A percentile compares a stretch with the other conserved stretches of the same genome.
These are phyloP conservation scores for Phorcus lineatus DNA, from an alignment of 2,888 invertebrate genomes.

Conservation along the genomic window DNA sequence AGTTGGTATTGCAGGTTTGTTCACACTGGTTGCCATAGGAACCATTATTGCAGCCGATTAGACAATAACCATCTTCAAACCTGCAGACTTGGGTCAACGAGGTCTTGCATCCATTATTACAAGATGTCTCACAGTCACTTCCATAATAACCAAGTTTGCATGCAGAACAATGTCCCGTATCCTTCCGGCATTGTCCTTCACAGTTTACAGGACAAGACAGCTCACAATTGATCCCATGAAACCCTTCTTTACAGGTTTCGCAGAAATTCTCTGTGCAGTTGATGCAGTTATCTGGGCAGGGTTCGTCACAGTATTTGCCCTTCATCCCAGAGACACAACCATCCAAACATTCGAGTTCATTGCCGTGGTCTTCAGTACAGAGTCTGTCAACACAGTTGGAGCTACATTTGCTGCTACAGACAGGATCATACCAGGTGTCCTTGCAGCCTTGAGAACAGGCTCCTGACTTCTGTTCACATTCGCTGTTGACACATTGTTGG, in stretches of 20 bases:
- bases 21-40: conserved; percentile 48
- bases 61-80: conserved; percentile 31
- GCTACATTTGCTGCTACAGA: conserved; percentile 6
- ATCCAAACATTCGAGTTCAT: neutral
- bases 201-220: conserved; percentile 31
- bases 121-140: neutral
- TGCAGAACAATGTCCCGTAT: conserved; percentile 33
- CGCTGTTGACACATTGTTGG: neutral
- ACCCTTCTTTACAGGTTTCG: conserved; percentile 40
- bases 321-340: conserved; percentile 12
- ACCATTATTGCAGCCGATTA: conserved; percentile 41
- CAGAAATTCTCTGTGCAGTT: conserved; percentile 32
- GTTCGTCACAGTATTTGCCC: conserved; percentile 6
- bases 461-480: conserved; percentile 1
- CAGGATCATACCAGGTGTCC: neutral
- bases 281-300: neutral
- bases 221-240: conserved; percentile 46
- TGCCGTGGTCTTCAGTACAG: neutral
- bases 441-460: neutral
- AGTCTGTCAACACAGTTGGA: neutral
- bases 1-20: conserved; percentile 40
- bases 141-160: conserved; percentile 20
- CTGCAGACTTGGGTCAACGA: neutral
- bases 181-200: conserved; percentile 40
- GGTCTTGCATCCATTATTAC: neutral